These are phyloP conservation scores for Globodera ellingtonae DNA, from an alignment of 1,140 invertebrate species.

Conservation along the genomic window DNA sequence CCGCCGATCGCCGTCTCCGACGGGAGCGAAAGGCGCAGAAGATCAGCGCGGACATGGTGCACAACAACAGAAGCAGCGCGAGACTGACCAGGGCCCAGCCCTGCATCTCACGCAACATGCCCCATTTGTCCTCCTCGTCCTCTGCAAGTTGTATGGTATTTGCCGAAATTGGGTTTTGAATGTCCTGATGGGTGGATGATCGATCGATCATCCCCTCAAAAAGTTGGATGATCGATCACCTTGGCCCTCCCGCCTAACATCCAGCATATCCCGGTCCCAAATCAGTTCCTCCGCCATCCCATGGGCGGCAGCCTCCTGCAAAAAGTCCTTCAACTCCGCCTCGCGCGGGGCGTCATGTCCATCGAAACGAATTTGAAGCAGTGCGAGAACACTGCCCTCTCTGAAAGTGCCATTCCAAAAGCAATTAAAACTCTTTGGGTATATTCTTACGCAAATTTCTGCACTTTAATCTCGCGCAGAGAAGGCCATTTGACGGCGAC, in stretches of 20 bases:
- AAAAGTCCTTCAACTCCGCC: slow-evolving; percentile 43
- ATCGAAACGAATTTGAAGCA: slow-evolving; percentile 47
- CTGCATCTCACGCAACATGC: slow-evolving; percentile 40
- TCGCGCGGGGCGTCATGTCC: slow-evolving; percentile 40
- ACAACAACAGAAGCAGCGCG: slow-evolving; percentile 24
- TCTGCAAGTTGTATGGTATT: not conserved
- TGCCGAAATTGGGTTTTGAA: not conserved
- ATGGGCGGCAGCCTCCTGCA: slow-evolving; percentile 40
- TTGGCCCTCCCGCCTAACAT: slow-evolving; percentile 11
- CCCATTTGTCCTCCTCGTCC: slow-evolving; percentile 53
- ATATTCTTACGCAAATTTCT: slow-evolving; percentile 37
- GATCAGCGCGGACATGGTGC: slow-evolving; percentile 7
- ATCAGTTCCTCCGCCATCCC: slow-evolving; percentile 28
- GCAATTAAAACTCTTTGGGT: not conserved
- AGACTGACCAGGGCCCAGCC: slow-evolving; percentile 38
- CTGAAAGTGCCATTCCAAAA: slow-evolving; percentile 9
- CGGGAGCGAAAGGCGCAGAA: slow-evolving; percentile 35
- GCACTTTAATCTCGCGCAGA: slow-evolving; percentile 41
- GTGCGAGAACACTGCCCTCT: slow-evolving; percentile 46
- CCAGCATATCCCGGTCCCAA: slow-evolving; percentile 17
- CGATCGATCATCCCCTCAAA: not conserved
- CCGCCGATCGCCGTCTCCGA: not conserved
- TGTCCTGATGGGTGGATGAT: not conserved
- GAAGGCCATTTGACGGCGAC: slow-evolving; percentile 33
- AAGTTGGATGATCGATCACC: slow-evolving; percentile 13